Evolutionary conservation across 37 sponge, comb jelly and placozoan species (phyloP).

Genomic region (Petrosia ficiformis): DNA sequence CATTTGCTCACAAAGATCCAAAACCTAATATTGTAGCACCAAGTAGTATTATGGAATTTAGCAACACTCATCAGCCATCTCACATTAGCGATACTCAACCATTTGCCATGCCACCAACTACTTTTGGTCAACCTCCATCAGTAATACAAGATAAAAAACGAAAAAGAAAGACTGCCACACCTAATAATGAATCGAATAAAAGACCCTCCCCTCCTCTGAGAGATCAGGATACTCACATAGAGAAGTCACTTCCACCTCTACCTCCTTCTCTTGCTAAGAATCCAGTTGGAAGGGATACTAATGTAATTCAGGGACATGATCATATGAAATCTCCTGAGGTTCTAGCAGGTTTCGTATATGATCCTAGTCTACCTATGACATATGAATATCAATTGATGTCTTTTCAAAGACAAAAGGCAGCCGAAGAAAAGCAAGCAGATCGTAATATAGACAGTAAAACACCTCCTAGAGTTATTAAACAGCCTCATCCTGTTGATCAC

Average conservation of each 20-base stretch:
- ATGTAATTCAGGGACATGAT: neutral
- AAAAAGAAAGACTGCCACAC: no score
- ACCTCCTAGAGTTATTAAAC: neutral
- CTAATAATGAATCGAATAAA: no score
- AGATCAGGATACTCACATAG: neutral
- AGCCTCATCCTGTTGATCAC: neutral
- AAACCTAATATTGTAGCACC: constrained; percentile 2
- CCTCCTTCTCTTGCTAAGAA: constrained; percentile 4
- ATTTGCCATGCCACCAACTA: no score
- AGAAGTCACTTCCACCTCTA: neutral
- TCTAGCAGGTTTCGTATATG: constrained; percentile 64
- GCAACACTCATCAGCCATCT: neutral
- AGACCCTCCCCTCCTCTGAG: neutral
- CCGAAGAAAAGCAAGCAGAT: neutral
- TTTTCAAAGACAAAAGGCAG: constrained; percentile 42
- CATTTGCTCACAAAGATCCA: no score
- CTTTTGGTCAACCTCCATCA: no score
- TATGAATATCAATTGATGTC: constrained; percentile 54
- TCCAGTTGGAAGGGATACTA: neutral
- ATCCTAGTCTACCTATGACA: constrained; percentile 73
- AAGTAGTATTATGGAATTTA: constrained; percentile 5
- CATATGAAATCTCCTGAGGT: neutral
- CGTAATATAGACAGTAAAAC: neutral
- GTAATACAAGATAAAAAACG: no score
- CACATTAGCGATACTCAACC: no score